These are phyloP conservation scores for Amblyraja radiata DNA, from an alignment of 2,797 vertebrate species.

Conservation along the genomic window DNA sequence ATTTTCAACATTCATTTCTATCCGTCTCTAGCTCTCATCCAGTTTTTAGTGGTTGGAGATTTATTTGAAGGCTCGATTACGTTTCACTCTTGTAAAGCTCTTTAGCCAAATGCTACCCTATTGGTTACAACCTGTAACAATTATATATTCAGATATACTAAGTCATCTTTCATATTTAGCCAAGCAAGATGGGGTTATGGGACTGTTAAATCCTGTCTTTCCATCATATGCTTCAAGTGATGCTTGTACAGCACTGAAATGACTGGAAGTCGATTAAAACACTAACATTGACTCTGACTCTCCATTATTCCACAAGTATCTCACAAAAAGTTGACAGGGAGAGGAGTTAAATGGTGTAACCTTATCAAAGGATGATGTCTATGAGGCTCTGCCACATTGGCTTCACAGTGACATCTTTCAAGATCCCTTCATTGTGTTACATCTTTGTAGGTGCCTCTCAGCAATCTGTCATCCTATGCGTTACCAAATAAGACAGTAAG, in stretches of 20 bases:
- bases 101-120: neutral
- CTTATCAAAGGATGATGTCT: neutral
- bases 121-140: neutral
- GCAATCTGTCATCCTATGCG: neutral
- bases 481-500: conserved; percentile 1
- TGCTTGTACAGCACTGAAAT: neutral
- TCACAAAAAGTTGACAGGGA: neutral
- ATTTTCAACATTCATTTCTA: neutral
- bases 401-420: neutral
- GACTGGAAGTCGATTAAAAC: neutral
- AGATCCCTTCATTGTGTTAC: neutral
- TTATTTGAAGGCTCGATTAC: neutral
- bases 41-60: neutral
- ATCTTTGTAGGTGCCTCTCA: neutral
- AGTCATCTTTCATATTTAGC: neutral
- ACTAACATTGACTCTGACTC: neutral
- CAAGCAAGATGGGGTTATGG: neutral
- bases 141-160: neutral
- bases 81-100: neutral
- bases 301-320: neutral
- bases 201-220: neutral
- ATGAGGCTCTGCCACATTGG: neutral
- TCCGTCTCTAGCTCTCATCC: neutral
- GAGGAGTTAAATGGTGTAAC: neutral
- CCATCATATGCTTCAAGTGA: neutral